Conservation (phyloP, 2,797 vertebrate species). For the Trichosurus vulpecula region DNA sequence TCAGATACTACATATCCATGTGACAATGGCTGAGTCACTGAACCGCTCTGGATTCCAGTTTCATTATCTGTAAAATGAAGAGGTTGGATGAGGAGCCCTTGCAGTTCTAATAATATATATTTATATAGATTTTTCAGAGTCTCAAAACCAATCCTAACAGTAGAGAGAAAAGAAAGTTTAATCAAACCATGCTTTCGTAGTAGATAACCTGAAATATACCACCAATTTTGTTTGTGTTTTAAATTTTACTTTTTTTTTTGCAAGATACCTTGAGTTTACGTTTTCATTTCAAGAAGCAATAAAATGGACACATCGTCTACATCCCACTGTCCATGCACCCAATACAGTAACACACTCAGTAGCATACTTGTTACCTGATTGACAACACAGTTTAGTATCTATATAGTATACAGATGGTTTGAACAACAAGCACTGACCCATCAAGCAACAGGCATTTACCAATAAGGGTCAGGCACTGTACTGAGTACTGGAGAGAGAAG, state of each 20-base stretch:
- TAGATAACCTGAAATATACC: neutral
- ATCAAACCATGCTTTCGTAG: neutral
- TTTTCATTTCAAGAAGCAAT: neutral
- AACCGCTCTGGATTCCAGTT: neutral
- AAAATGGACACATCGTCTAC: neutral
- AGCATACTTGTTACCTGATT: neutral
- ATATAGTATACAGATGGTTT: neutral
- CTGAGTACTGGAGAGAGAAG: neutral
- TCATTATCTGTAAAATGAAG: neutral
- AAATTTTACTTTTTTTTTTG: neutral
- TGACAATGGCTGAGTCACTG: neutral
- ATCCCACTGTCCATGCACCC: neutral
- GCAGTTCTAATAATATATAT: neutral
- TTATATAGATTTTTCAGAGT: neutral
- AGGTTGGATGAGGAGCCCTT: neutral
- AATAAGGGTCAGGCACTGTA: too few species aligned
- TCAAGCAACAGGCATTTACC: neutral
- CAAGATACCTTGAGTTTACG: conserved; percentile 21
- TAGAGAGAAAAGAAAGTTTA: neutral
- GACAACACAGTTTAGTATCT: neutral
- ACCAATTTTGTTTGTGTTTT: neutral
- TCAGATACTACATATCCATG: neutral
- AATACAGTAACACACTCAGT: conserved; percentile 3
- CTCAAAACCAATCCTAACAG: neutral
- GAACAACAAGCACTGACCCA: neutral